Evolutionary conservation across 2,113 vertebrate species (phyloP), one percentile per base, ranked within the genome.

Genomic region (Murina feae): DNA sequence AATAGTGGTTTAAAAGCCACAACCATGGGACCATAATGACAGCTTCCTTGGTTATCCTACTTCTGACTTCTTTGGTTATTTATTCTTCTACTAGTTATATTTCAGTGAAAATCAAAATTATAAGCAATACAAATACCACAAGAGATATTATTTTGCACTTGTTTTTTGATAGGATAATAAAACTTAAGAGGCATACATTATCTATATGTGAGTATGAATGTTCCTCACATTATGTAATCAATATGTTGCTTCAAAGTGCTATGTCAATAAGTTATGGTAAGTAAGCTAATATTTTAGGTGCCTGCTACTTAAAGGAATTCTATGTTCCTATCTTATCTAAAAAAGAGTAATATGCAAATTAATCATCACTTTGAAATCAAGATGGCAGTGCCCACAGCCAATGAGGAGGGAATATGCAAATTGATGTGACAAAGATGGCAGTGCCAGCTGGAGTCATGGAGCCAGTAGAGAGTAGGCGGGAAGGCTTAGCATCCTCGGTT

Each of bases 231-330:
- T 92, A 86, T 89, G 5, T 42, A 66, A 87, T 90, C 25, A 72
- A 60, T 75, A 87, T 80, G 90, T 78, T 90, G 11, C 42, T 95
- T 88, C 20, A 37, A 55, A 32, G 16, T 37, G 21, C 44, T 90
- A 5, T 90, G 4, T 66, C 81, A 87, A 88, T 93, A 91, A 93
- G 82, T 94, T 68, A 55, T 51, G 58, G 53, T 4, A 90, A 94
- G 89, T 42, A 55, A 44, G 51, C 58, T 76, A 89, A 90, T 95
- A 85, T 68, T 76, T 92, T 94, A 92, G 88, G 72, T 49, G 23
- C 30, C 47, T 90, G 35, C 28, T 65, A 82, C 21, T 81, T 85
- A 72, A 88, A 94, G 44, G 14, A 94, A 94, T 90, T 47, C 21
- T 78, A 21, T 74, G 44, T 69, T 81, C 60, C 66, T 87, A 53